phyloP scores from a whole-genome alignment of 2,888 invertebrate species.

The Drosophila recens region DNA sequence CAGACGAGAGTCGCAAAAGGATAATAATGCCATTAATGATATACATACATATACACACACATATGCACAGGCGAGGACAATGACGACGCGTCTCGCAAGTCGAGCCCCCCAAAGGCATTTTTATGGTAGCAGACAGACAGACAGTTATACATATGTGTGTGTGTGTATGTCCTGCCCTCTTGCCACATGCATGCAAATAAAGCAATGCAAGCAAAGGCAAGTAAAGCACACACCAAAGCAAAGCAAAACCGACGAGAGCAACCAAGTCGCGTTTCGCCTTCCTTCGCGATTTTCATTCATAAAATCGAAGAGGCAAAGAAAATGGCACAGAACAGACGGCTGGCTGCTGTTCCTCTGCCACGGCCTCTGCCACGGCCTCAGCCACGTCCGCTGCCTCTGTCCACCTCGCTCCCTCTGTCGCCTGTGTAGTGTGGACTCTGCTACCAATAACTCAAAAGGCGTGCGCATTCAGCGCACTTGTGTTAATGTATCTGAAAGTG shows the following conservation, averaged over 20 bases:
- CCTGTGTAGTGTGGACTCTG: constrained; percentile 25
- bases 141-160: constrained; percentile 34
- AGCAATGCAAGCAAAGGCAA: constrained; percentile 48
- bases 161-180: constrained; percentile 42
- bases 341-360: constrained; percentile 36
- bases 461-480: constrained; percentile 75
- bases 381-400: not conserved
- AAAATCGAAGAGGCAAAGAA: constrained; percentile 80
- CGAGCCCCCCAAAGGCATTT: constrained; percentile 72
- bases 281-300: constrained; percentile 77
- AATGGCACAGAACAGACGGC: constrained; percentile 59
- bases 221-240: constrained; percentile 26
- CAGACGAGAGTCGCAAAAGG: constrained; percentile 60
- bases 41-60: constrained; percentile 11
- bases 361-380: constrained; percentile 28
- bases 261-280: constrained; percentile 70
- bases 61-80: constrained; percentile 32
- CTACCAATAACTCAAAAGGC: constrained; percentile 80
- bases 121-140: constrained; percentile 56
- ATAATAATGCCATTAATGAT: constrained; percentile 73
- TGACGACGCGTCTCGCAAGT: constrained; percentile 52
- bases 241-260: constrained; percentile 14
- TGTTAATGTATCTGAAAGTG: constrained; percentile 77
- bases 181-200: constrained; percentile 70
- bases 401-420: constrained; percentile 5